Evolutionary conservation across 2,888 invertebrate species (phyloP).

Genomic region (Ichneumoninae sp.): DNA sequence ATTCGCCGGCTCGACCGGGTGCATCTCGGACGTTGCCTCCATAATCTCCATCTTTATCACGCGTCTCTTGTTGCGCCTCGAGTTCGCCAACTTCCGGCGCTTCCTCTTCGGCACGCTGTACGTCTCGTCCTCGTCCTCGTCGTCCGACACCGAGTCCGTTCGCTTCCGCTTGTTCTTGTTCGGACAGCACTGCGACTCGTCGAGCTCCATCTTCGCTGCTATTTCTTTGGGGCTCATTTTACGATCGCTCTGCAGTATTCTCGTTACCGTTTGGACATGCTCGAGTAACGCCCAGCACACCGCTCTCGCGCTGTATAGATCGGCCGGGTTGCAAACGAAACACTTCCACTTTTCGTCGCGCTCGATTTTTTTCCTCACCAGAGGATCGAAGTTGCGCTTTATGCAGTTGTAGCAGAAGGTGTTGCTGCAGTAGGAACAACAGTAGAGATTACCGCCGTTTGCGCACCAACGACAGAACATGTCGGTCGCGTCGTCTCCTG

Average conservation of each 20-base stretch:
- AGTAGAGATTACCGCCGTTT: constrained; percentile 91
- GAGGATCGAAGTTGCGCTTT: constrained; percentile 88
- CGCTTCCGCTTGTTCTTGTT: constrained; percentile 78
- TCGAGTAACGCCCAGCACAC: constrained; percentile 90
- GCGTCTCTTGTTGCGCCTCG: constrained; percentile 45
- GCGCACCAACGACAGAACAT: constrained; percentile 94
- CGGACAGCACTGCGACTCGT: constrained; percentile 80
- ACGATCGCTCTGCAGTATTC: constrained; percentile 76
- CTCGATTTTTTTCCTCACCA: constrained; percentile 89
- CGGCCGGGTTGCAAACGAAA: constrained; percentile 89
- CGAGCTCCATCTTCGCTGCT: constrained; percentile 79
- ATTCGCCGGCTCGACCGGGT: constrained; percentile 1
- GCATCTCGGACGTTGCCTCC: constrained; percentile 17
- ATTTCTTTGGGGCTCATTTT: constrained; percentile 74
- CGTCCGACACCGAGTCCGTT: constrained; percentile 73
- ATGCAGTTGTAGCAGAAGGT: constrained; percentile 89
- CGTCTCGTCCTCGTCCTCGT: constrained; percentile 78
- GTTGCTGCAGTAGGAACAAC: constrained; percentile 89
- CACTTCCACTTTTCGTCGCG: constrained; percentile 93
- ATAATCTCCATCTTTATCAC: constrained; percentile 39
- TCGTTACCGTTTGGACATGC: constrained; percentile 84
- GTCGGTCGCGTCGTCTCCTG: constrained; percentile 92
- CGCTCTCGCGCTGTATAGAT: constrained; percentile 88
- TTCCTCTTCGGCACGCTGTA: constrained; percentile 63
- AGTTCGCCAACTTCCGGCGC: constrained; percentile 37